phyloP scores from a whole-genome alignment of 2,888 invertebrate species.

The Pyralis farinalis region DNA sequence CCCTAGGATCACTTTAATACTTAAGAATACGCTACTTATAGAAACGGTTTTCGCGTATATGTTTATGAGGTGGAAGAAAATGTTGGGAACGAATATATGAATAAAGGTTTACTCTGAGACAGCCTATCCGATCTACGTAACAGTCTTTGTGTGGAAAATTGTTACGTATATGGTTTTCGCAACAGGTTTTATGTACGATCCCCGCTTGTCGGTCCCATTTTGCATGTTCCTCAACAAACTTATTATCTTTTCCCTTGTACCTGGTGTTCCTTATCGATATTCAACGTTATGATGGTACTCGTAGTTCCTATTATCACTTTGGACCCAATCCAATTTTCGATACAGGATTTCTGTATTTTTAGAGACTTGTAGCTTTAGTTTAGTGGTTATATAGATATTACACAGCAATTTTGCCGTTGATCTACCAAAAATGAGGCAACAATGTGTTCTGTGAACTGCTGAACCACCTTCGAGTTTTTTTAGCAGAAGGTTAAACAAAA shows the following conservation, averaged over 20 bases:
- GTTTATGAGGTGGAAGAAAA: neutral
- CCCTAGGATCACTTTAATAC: too few relatives aligned
- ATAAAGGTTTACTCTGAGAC: slow-evolving; percentile 1
- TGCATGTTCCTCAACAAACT: neutral
- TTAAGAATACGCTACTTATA: too few relatives aligned
- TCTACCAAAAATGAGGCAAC: too few relatives aligned
- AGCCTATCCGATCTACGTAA: neutral
- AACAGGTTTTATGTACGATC: slow-evolving; percentile 11
- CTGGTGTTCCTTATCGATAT: slow-evolving; percentile 1
- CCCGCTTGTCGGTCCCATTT: slow-evolving; percentile 1
- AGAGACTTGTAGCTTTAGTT: too few relatives aligned
- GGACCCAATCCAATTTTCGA: neutral
- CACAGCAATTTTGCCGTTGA: too few relatives aligned
- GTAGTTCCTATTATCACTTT: neutral
- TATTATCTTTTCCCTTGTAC: slow-evolving; percentile 7
- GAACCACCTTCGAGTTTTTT: too few relatives aligned
- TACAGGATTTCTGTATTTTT: neutral
- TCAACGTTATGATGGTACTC: slow-evolving; percentile 1
- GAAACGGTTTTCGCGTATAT: neutral
- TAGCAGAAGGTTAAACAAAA: too few relatives aligned
- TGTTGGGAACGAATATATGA: slow-evolving; percentile 1
- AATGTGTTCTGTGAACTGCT: too few relatives aligned
- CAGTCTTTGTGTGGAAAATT: slow-evolving; percentile 3
- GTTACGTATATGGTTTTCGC: slow-evolving; percentile 4
- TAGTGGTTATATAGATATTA: too few relatives aligned